Evolutionary conservation across 2,113 vertebrate genomes (phyloP).

Genomic region (Myanophis thanlyinensis): DNA sequence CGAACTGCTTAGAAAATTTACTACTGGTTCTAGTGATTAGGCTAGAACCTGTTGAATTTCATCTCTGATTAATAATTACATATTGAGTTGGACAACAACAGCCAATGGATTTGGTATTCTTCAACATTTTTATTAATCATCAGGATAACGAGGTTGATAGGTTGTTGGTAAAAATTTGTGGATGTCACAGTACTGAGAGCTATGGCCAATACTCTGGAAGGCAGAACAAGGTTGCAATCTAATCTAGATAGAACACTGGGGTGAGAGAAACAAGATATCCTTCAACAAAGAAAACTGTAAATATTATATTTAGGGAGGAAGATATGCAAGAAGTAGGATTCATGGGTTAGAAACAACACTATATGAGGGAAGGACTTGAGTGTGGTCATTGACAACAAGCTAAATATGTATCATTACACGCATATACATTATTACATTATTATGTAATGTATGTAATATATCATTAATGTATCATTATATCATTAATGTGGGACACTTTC

Average conservation of each 20-base stretch:
- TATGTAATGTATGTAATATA: too few species aligned
- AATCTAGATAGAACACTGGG: not conserved
- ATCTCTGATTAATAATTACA: too few species aligned
- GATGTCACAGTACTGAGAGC: not conserved
- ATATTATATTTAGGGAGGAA: not conserved
- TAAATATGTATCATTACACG: too few species aligned
- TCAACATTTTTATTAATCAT: not conserved
- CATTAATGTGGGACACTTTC: too few species aligned
- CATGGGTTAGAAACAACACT: not conserved
- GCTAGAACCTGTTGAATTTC: too few species aligned
- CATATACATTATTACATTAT: too few species aligned
- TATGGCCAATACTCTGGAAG: not conserved
- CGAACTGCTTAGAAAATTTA: too few species aligned
- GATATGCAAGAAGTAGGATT: not conserved
- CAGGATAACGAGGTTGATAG: not conserved
- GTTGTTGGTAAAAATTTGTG: not conserved
- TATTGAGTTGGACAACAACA: not conserved
- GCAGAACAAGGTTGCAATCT: not conserved
- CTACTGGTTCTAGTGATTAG: too few species aligned
- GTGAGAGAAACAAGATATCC: not conserved
- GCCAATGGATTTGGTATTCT: not conserved
- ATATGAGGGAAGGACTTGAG: too few species aligned
- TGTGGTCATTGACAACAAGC: too few species aligned
- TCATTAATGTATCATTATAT: too few species aligned
- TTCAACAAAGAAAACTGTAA: not conserved